A percentile compares a stretch with the other conserved stretches of the same genome.
phyloP scores from a whole-genome alignment of 2,113 vertebrate genomes.

The Pachycephala philippinensis region DNA sequence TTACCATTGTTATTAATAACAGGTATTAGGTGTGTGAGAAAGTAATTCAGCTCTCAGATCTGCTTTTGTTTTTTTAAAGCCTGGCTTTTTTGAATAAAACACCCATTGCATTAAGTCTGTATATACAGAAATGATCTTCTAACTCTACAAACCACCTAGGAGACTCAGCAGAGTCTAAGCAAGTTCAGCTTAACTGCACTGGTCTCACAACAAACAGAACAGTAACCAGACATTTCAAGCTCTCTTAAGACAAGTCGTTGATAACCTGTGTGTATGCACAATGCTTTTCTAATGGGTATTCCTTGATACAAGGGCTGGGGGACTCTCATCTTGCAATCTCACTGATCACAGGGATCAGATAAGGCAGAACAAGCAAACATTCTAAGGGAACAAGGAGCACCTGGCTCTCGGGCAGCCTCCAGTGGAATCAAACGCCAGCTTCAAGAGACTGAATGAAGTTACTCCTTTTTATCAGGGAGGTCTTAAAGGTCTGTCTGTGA shows the following conservation, averaged over 20 bases:
- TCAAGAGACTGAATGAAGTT: not conserved
- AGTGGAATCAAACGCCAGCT: not conserved
- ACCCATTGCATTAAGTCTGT: not conserved
- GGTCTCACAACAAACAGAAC: not conserved
- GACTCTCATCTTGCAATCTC: not conserved
- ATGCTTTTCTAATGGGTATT: not conserved
- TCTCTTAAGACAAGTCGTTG: not conserved
- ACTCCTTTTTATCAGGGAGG: not conserved
- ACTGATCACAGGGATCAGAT: not conserved
- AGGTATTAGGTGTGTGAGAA: not conserved
- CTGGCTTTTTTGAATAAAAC: not conserved
- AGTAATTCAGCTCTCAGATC: not conserved
- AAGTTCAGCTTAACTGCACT: not conserved
- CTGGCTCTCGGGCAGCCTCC: not conserved
- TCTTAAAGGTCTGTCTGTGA: not conserved
- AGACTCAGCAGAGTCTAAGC: not conserved
- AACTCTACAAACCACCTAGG: not conserved
- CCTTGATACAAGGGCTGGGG: fast-evolving
- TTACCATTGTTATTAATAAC: not conserved
- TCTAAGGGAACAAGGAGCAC: not conserved
- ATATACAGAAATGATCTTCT: not conserved
- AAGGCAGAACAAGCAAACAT: not conserved
- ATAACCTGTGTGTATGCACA: not conserved
- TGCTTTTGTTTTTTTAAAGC: not conserved
- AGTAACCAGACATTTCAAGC: not conserved